phyloP scores from a whole-genome alignment of 2,113 vertebrate genomes.

The Pedetes capensis region DNA sequence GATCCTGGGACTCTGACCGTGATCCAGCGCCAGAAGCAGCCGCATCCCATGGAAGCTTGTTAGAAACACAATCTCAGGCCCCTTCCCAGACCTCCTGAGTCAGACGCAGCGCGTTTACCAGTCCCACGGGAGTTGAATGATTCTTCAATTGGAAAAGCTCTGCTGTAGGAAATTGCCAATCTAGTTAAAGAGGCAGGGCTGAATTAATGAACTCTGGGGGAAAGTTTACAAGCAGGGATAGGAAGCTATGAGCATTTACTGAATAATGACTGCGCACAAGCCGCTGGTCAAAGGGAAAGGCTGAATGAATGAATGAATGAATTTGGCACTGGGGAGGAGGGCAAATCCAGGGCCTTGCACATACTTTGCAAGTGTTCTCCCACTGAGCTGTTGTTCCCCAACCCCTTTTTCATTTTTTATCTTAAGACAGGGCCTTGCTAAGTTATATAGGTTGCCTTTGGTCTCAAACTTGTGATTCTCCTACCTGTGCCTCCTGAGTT shows the following conservation, averaged over 20 bases:
- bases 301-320: too few relatives aligned
- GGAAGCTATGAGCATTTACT: rapidly evolving
- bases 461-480: too few relatives aligned
- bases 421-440: too few relatives aligned
- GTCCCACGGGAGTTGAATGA: background rate
- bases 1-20: rapidly evolving
- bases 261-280: background rate
- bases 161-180: background rate
- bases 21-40: rapidly evolving
- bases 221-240: background rate
- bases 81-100: background rate
- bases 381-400: too few relatives aligned
- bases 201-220: background rate
- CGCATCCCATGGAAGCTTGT: background rate
- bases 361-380: too few relatives aligned
- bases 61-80: too few relatives aligned
- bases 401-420: too few relatives aligned
- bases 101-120: background rate
- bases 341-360: too few relatives aligned
- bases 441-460: too few relatives aligned
- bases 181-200: background rate
- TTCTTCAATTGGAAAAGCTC: background rate
- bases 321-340: too few relatives aligned
- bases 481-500: too few relatives aligned
- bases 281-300: too few relatives aligned